Evolutionary conservation across 2,888 invertebrate genomes (phyloP).

Genomic region (Chrysina gloriosa): DNA sequence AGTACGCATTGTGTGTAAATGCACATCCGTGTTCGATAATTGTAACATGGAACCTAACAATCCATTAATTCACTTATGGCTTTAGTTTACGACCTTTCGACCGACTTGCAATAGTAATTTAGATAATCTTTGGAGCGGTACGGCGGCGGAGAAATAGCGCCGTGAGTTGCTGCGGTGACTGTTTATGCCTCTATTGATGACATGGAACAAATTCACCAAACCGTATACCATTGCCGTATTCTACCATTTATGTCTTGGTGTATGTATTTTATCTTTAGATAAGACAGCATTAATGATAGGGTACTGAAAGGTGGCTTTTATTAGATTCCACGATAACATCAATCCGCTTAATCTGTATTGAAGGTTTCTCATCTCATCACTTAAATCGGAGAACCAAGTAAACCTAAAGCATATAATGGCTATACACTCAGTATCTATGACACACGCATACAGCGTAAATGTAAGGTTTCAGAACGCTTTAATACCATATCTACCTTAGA

Average conservation of each 20-base stretch:
- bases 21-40: slow-evolving; percentile 62
- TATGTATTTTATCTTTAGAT: slow-evolving; percentile 21
- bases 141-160: slow-evolving; percentile 20
- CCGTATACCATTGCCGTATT: slow-evolving; percentile 2
- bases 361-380: too few relatives aligned
- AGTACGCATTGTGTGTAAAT: slow-evolving; percentile 63
- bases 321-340: too few relatives aligned
- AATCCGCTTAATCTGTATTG: too few relatives aligned
- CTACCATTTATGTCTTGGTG: slow-evolving; percentile 17
- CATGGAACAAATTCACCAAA: slow-evolving; percentile 38
- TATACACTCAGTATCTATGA: too few relatives aligned
- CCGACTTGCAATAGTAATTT: slow-evolving; percentile 53
- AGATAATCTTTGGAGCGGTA: slow-evolving; percentile 50
- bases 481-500: too few relatives aligned
- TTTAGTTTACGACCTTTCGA: slow-evolving; percentile 56
- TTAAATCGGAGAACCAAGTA: too few relatives aligned
- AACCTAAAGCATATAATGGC: too few relatives aligned
- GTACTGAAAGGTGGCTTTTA: too few relatives aligned
- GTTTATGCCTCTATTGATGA: slow-evolving; percentile 40
- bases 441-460: too few relatives aligned
- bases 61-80: slow-evolving; percentile 60
- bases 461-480: too few relatives aligned
- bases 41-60: slow-evolving; percentile 60
- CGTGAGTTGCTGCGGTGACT: slow-evolving; percentile 7
- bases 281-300: slow-evolving; percentile 4